phyloP scores from a whole-genome alignment of 2,888 invertebrate genomes.

The Troilus luridus region DNA sequence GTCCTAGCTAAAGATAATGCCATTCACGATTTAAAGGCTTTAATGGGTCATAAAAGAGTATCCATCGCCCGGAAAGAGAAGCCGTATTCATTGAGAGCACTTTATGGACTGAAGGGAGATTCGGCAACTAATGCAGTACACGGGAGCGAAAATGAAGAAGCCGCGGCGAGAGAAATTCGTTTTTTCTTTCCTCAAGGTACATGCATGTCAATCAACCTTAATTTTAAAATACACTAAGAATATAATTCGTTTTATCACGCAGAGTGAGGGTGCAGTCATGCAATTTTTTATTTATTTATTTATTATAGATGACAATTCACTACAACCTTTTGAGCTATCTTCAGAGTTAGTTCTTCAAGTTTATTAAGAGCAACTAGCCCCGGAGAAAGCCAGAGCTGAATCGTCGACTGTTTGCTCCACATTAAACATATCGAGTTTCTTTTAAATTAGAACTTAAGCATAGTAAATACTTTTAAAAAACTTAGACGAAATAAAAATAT shows the following conservation, averaged over 20 bases:
- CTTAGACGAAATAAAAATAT: too few species aligned
- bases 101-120: conserved; percentile 77
- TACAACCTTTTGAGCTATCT: too few species aligned
- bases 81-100: conserved; percentile 79
- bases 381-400: too few species aligned
- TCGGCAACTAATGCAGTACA: conserved; percentile 83
- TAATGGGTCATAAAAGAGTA: conserved; percentile 79
- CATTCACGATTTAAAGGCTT: conserved; percentile 79
- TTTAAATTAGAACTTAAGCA: too few species aligned
- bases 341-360: too few species aligned
- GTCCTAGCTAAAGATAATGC: conserved; percentile 80
- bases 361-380: too few species aligned
- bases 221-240: not conserved
- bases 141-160: conserved; percentile 79
- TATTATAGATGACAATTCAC: too few species aligned
- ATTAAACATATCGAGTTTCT: too few species aligned
- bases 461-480: too few species aligned
- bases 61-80: conserved; percentile 79
- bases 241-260: not conserved
- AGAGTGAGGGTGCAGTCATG: too few species aligned
- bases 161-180: conserved; percentile 84
- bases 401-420: too few species aligned
- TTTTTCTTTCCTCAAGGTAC: conserved; percentile 90
- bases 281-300: too few species aligned
- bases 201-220: not conserved